Evolutionary conservation across 2,113 vertebrate genomes (phyloP).

Genomic region (Podiceps cristatus): DNA sequence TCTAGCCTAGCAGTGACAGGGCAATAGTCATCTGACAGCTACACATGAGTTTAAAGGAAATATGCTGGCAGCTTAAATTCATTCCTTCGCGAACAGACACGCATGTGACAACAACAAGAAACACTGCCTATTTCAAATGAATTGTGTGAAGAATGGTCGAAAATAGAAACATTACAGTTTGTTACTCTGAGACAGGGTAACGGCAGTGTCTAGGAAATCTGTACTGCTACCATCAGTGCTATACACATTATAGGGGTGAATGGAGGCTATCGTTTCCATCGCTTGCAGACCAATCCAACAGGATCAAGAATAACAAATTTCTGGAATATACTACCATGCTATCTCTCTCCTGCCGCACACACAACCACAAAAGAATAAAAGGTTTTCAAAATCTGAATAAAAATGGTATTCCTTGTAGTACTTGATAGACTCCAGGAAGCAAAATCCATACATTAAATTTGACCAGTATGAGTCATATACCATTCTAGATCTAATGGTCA

Average conservation of each 20-base stretch:
- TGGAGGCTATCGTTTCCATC: neutral
- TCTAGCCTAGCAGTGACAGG: neutral
- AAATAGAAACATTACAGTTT: neutral
- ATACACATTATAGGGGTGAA: neutral
- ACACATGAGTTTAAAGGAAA: neutral
- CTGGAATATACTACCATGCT: neutral
- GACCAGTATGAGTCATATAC: neutral
- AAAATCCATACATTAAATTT: neutral
- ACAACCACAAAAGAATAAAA: neutral
- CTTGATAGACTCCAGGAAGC: neutral
- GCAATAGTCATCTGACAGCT: neutral
- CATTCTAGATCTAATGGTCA: neutral
- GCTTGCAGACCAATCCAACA: neutral
- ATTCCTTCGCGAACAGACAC: neutral
- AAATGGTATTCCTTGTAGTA: neutral
- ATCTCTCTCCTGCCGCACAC: neutral
- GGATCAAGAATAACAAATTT: neutral
- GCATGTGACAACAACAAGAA: neutral
- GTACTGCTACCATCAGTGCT: neutral
- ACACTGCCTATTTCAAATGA: neutral
- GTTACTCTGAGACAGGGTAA: neutral
- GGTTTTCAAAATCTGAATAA: neutral
- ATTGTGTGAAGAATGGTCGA: neutral
- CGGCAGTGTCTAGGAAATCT: neutral
- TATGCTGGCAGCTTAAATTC: neutral